Conservation (phyloP, 2,888 invertebrate species). For the Coelogynopora nodosa region DNA sequence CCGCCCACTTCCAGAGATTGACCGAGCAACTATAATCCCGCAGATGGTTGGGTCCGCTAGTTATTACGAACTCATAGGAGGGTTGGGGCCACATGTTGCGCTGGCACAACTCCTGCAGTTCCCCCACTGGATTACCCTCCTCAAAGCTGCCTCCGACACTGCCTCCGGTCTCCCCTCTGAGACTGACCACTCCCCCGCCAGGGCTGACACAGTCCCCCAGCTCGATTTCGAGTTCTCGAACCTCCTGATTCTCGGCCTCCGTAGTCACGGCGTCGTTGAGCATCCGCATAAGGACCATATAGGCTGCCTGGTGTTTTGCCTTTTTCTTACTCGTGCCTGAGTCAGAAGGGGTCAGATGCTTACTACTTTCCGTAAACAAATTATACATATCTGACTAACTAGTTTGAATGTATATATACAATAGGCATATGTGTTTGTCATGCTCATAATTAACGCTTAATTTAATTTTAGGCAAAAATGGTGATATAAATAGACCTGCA, state of each 20-base stretch:
- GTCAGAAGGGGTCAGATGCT: constrained; percentile 17
- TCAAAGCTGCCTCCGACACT: constrained; percentile 58
- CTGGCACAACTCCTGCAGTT: constrained; percentile 88
- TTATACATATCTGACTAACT: not conserved
- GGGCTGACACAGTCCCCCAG: not conserved
- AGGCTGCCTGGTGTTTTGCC: constrained; percentile 91
- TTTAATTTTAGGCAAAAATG: too few relatives aligned
- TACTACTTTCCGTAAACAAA: not conserved
- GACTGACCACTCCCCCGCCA: not conserved
- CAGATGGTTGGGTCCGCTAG: constrained; percentile 86
- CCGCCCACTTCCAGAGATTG: constrained; percentile 70
- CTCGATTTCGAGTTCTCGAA: not conserved
- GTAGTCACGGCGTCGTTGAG: constrained; percentile 49
- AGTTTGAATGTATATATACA: too few relatives aligned
- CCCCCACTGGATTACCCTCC: constrained; percentile 80
- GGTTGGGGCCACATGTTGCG: constrained; percentile 91
- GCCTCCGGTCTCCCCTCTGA: too few relatives aligned
- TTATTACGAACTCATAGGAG: constrained; percentile 78
- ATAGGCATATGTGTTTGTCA: too few relatives aligned
- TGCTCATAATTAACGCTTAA: too few relatives aligned
- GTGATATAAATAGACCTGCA: too few relatives aligned
- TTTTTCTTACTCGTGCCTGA: constrained; percentile 92
- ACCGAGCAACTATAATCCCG: constrained; percentile 88
- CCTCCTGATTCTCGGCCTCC: constrained; percentile 45
- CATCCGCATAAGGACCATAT: constrained; percentile 77